Evolutionary conservation across 2,113 vertebrate genomes (phyloP).

Genomic region (Crotalus tigris): DNA sequence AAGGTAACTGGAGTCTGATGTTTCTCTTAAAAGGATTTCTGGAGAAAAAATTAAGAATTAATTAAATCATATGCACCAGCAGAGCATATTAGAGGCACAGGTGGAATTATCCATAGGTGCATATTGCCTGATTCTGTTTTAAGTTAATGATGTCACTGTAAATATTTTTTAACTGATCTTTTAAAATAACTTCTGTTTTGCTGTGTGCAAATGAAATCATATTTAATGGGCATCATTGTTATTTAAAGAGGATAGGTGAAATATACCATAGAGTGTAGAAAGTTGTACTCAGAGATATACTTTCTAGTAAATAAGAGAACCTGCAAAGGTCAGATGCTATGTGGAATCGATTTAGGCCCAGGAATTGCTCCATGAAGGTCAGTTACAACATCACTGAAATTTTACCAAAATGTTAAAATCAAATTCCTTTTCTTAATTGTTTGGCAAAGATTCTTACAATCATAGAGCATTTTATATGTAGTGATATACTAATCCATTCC

Average conservation of each 20-base stretch:
- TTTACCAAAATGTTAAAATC: slow-evolving; percentile 4
- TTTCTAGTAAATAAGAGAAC: background rate
- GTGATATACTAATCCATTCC: background rate
- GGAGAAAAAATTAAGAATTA: background rate
- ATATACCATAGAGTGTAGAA: background rate
- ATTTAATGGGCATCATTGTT: background rate
- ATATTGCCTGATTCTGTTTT: background rate
- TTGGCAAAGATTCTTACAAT: background rate
- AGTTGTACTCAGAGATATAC: too few species aligned
- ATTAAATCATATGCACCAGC: background rate
- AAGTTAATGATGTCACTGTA: background rate
- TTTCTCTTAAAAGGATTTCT: background rate
- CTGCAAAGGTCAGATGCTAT: background rate
- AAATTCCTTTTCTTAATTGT: background rate
- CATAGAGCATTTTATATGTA: background rate
- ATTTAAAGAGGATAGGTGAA: background rate
- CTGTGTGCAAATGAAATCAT: background rate
- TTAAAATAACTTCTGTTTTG: background rate
- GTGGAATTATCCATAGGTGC: background rate
- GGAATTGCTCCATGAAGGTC: background rate
- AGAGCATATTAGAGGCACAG: background rate
- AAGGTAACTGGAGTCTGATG: background rate
- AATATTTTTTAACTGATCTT: background rate
- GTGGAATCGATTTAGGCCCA: background rate
- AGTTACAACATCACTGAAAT: background rate